Conservation (phyloP, 2,113 vertebrate genomes). For the Australoheros scitulus region DNA sequence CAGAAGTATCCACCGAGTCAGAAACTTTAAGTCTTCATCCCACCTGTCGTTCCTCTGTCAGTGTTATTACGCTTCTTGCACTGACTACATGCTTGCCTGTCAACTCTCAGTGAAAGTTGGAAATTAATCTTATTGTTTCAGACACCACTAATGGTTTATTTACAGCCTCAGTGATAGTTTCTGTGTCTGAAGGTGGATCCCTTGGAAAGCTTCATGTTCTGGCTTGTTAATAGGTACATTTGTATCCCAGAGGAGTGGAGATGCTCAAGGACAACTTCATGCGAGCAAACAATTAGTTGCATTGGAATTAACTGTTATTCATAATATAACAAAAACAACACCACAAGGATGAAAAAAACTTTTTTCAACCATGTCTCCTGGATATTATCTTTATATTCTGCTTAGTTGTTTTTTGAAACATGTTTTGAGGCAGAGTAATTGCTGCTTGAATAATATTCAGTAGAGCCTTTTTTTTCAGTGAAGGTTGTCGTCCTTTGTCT, state of each 20-base stretch:
- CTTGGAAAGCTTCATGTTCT: slow-evolving; percentile 14
- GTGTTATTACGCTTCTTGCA: slow-evolving; percentile 28
- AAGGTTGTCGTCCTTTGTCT: neutral
- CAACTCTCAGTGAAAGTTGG: slow-evolving; percentile 18
- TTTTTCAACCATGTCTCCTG: neutral
- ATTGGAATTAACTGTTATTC: neutral
- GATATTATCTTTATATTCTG: neutral
- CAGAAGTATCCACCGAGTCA: neutral
- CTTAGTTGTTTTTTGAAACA: neutral
- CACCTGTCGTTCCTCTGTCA: neutral
- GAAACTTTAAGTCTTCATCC: slow-evolving; percentile 14
- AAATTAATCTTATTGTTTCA: slow-evolving; percentile 65
- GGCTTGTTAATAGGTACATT: slow-evolving; percentile 17
- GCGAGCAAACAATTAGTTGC: slow-evolving; percentile 24
- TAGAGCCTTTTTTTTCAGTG: neutral
- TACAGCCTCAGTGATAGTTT: slow-evolving; percentile 43
- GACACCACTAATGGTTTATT: slow-evolving; percentile 70
- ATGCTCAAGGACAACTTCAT: neutral
- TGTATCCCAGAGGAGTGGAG: neutral
- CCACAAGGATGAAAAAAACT: neutral
- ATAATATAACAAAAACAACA: neutral
- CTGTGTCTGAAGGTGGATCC: slow-evolving; percentile 26
- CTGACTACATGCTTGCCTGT: slow-evolving; percentile 11
- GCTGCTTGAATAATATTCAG: neutral
- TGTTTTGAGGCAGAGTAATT: neutral